Conservation (phyloP, 2,797 vertebrate genomes). For the Phalloptychus januarius region DNA sequence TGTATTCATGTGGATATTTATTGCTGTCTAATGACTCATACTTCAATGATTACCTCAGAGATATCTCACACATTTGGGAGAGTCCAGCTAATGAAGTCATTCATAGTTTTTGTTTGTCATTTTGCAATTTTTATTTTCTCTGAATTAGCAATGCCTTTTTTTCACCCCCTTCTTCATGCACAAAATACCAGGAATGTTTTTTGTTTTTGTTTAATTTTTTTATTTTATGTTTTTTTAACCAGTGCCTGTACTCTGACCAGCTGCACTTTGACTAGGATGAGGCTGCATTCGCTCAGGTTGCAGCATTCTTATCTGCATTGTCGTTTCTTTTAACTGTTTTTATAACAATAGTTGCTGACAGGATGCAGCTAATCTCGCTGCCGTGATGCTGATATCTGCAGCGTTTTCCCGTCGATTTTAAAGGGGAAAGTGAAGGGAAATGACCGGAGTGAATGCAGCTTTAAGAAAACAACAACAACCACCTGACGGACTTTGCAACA, state of each 20-base stretch:
- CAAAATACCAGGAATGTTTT: constrained; percentile 69
- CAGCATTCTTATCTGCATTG: constrained; percentile 31
- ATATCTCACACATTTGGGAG: constrained; percentile 82
- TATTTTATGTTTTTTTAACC: constrained; percentile 52
- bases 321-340: constrained; percentile 20
- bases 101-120: constrained; percentile 51
- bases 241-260: constrained; percentile 75
- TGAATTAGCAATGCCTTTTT: constrained; percentile 68
- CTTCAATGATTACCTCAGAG: constrained; percentile 83
- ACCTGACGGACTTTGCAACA: constrained; percentile 50
- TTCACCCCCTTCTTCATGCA: constrained; percentile 48
- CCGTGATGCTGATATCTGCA: constrained; percentile 27
- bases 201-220: constrained; percentile 16
- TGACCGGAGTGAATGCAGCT: constrained; percentile 40
- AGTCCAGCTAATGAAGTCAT: constrained; percentile 82
- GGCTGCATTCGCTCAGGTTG: constrained; percentile 52
- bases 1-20: constrained; percentile 87
- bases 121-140: constrained; percentile 45
- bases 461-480: constrained; percentile 31
- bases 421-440: constrained; percentile 26
- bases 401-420: constrained; percentile 8
- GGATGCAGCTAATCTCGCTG: constrained; percentile 20
- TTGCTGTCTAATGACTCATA: constrained; percentile 85
- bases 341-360: constrained; percentile 10
- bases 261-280: constrained; percentile 52